Base-by-base conservation (phyloP, 2,797 vertebrate species). In the Melanotaenia trifasciata region DNA sequence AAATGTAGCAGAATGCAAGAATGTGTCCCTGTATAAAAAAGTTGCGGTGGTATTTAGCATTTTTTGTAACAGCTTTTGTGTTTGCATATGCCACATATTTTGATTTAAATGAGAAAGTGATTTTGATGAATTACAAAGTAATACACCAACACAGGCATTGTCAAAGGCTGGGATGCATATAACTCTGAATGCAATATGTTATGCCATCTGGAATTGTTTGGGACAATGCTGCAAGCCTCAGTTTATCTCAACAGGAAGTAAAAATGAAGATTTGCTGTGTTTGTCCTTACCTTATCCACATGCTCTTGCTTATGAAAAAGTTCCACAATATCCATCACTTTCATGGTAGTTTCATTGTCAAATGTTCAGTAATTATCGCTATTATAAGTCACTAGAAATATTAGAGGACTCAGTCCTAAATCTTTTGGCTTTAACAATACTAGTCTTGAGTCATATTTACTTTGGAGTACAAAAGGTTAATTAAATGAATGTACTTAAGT, bases 181-280 rank as follows among this genome's bases (percentile, higher is more conserved):
- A 68, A 85, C 86, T 90, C 33, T 70, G 83, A 80, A 90, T 87
- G 78, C 85, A 84, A 76, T 76, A 80, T 81, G 81, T 63, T 77
- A 5, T 72, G 84, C 90, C 92, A 93, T 92, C 90, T 93, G 92
- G 92, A 90, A 77, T 82, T 90, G 89, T 91, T 91, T 89, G 80
- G 78, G 77, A 70, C 81, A 76, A 83, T 68, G 78, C 72, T 70
- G 74, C 30, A 45, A 80, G 74, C 65, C 76, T 80, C 66, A 66
- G 38, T 68, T 72, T 78, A 86, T 82, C 77, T 61, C 58, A 75
- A 68, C 66, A 74, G 62, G 68, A 45, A 87, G 83, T 78, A 65
- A 80, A 85, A 83, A 68, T 71, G 56, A 82, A 75, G 74, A 81
- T 64, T 10, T 22, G 0, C 58, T 76, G 6, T 74, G 61, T 84